Conservation (phyloP, 2,888 invertebrate genomes). For the Acanthoscelides obtectus region DNA sequence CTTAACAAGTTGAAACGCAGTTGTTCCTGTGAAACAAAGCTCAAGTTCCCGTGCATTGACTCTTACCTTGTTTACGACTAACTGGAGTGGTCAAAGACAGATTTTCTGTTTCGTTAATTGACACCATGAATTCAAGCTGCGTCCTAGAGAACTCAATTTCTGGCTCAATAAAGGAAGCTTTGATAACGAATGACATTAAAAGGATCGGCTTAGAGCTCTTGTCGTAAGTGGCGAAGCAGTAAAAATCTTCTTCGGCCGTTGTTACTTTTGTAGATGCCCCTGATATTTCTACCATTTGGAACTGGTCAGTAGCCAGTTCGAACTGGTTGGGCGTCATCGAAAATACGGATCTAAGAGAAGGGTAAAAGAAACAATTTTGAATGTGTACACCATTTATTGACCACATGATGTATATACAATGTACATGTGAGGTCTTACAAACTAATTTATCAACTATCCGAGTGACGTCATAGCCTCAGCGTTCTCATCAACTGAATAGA, state of each 20-base stretch:
- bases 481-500: too few species aligned
- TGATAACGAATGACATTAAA: slow-evolving; percentile 50
- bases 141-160: slow-evolving; percentile 51
- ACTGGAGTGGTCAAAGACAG: not conserved
- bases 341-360: slow-evolving; percentile 46
- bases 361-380: not conserved
- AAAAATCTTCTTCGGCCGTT: slow-evolving; percentile 54
- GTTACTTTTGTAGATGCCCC: slow-evolving; percentile 39
- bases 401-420: too few species aligned
- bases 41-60: too few species aligned
- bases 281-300: slow-evolving; percentile 24
- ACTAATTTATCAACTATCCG: too few species aligned
- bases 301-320: slow-evolving; percentile 50
- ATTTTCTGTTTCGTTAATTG: not conserved
- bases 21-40: too few species aligned
- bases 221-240: slow-evolving; percentile 54
- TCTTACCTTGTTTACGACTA: not conserved
- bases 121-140: slow-evolving; percentile 46
- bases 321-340: slow-evolving; percentile 48
- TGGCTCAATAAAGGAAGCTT: slow-evolving; percentile 57
- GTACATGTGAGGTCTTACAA: too few species aligned
- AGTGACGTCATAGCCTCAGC: too few species aligned
- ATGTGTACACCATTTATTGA: too few species aligned
- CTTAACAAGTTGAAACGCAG: too few species aligned
- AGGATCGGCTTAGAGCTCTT: slow-evolving; percentile 53